A percentile compares a stretch with the other conserved stretches of the same genome.
Evolutionary conservation across 1,140 invertebrate genomes (phyloP).

Genomic region (Drosophila auraria): DNA sequence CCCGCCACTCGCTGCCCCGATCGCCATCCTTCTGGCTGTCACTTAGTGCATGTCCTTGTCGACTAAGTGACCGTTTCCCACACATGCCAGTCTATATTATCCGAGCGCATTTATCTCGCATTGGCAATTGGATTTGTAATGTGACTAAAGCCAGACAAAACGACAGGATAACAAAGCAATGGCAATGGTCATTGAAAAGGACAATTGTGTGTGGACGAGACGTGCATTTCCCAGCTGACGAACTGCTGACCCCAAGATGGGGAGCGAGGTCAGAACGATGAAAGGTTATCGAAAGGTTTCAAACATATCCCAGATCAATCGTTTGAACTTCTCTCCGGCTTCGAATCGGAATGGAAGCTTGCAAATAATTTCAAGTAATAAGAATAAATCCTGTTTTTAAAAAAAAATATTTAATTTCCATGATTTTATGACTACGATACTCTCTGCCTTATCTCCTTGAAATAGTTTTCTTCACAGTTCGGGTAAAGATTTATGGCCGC

Average conservation of each 20-base stretch:
- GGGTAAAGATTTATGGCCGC: constrained; percentile 31
- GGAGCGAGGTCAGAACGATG: constrained; percentile 7
- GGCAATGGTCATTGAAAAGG: constrained; percentile 53
- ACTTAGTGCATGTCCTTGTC: constrained; percentile 35
- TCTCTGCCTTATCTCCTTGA: neutral
- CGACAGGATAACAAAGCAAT: constrained; percentile 55
- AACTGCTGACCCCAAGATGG: constrained; percentile 37
- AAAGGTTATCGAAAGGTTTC: constrained; percentile 28
- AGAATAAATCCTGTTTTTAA: too few relatives aligned
- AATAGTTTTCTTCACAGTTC: constrained; percentile 19
- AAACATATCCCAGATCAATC: constrained; percentile 5
- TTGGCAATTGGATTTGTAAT: constrained; percentile 67
- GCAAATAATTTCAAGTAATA: neutral
- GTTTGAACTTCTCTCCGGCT: constrained; percentile 1
- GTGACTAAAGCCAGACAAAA: constrained; percentile 51
- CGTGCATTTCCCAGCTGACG: constrained; percentile 37
- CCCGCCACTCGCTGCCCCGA: neutral
- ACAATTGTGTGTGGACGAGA: constrained; percentile 49
- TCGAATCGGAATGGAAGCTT: neutral
- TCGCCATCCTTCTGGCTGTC: constrained; percentile 5
- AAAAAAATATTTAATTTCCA: neutral
- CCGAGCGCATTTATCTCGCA: constrained; percentile 69
- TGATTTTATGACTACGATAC: neutral
- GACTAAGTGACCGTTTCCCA: constrained; percentile 52
- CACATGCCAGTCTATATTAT: constrained; percentile 58